phyloP scores from a whole-genome alignment of 2,797 vertebrate genomes.

The Helarctos malayanus region DNA sequence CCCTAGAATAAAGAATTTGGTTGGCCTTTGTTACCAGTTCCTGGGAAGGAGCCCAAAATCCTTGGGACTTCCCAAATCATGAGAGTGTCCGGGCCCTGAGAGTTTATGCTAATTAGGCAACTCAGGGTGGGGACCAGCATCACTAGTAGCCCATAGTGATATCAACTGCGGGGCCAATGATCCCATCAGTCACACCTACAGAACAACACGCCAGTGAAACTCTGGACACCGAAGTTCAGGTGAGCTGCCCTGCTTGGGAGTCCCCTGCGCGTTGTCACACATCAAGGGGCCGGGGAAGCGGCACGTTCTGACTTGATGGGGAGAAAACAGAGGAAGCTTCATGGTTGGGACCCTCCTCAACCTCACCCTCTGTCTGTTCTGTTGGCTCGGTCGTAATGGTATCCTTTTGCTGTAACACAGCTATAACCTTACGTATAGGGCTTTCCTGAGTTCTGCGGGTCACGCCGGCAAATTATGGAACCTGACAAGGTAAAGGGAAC shows the following conservation, averaged over 20 bases:
- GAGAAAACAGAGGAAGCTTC: background rate
- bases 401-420: background rate
- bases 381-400: background rate
- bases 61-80: background rate
- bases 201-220: background rate
- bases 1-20: background rate
- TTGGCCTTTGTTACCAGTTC: background rate
- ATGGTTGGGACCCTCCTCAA: background rate
- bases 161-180: background rate
- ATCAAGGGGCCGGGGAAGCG: background rate
- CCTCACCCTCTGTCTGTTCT: background rate
- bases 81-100: background rate
- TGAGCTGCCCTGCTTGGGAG: background rate
- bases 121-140: too few relatives aligned
- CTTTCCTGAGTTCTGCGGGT: background rate
- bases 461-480: background rate
- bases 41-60: background rate
- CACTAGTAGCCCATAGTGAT: background rate
- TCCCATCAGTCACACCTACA: background rate
- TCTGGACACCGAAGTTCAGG: background rate
- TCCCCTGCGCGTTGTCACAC: accelerated
- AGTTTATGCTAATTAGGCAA: background rate
- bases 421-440: background rate
- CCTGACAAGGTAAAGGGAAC: background rate
- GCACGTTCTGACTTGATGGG: background rate